phyloP scores from a whole-genome alignment of 2,113 vertebrate genomes.

The Sinocyclocheilus maitianheensis region DNA sequence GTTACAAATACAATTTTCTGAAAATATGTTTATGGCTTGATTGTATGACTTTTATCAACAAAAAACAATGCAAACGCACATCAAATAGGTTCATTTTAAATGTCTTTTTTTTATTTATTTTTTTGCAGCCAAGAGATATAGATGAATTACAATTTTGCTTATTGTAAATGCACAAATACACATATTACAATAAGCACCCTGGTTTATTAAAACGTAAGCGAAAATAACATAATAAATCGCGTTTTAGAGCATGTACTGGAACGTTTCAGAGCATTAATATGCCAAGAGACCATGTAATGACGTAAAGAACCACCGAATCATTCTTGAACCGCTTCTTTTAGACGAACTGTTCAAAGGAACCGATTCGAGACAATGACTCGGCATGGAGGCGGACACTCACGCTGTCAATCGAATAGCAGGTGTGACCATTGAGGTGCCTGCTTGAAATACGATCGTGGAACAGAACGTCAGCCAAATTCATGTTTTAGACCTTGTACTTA shows the following conservation, averaged over 20 bases:
- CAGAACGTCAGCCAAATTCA: neutral
- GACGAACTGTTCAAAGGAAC: neutral
- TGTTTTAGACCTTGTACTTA: neutral
- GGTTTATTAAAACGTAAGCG: no score
- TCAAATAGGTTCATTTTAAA: neutral
- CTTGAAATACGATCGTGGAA: constrained; percentile 34
- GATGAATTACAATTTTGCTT: neutral
- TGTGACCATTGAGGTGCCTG: constrained; percentile 58
- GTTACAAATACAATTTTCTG: neutral
- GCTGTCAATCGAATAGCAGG: constrained; percentile 45
- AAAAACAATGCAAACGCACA: neutral
- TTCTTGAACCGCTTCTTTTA: neutral
- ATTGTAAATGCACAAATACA: neutral
- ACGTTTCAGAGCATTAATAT: neutral
- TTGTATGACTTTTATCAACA: neutral
- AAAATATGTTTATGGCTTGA: neutral
- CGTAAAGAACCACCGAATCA: neutral
- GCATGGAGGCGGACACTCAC: constrained; percentile 54
- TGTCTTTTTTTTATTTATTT: no score
- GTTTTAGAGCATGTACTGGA: neutral
- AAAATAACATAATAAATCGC: neutral
- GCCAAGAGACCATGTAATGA: neutral
- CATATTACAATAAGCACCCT: no score
- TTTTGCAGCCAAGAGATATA: neutral
- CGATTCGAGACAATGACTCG: neutral